Evolutionary conservation across 1,140 invertebrate species (phyloP), one percentile per base, ranked within the genome.

Genomic region (Lordiphosa stackelbergi): DNA sequence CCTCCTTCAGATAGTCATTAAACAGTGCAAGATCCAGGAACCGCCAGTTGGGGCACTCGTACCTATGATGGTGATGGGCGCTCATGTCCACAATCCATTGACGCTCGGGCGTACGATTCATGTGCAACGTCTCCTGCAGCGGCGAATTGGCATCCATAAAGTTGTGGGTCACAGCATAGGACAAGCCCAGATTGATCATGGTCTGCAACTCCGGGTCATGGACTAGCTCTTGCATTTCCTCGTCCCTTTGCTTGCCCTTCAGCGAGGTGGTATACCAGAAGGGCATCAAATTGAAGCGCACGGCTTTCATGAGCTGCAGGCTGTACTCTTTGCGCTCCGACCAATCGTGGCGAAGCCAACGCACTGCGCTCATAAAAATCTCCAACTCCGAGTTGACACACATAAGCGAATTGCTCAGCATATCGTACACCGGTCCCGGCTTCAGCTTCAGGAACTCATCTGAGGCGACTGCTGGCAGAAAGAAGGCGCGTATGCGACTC

Each of bases 291-390:
- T 92, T 92, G 66, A 94, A 95, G 36, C 93, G 89, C 0, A 95
- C 90, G 66, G 92, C 93, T 4, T 88, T 88, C 85, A 94, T 89
- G 0, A 94, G 88, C 3, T 88, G 88, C 69, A 94, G 88, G 1
- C 94, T 88, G 13, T 92, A 89, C 13, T 88, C 66, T 5, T 90
- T 89, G 34, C 93, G 89, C 2, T 85, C 72, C 1, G 88, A 62
- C 93, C 93, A 94, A 62, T 94, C 90, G 40, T 91, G 89, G 73
- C 92, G 90, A 12, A 94, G 73, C 94, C 93, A 95, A 38, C 93
- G 88, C 2, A 94, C 90, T 0, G 90, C 93, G 4, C 93, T 91
- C 92, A 94, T 93, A 22, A 94, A 89, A 1, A 95, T 90, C 92
- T 93, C 83, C 91, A 79, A 64, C 51, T 86, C 85, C 2, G 71